A percentile compares a stretch with the other conserved stretches of the same genome.
Conservation (phyloP, 2,888 invertebrate genomes). For the Plagodis dolabraria region DNA sequence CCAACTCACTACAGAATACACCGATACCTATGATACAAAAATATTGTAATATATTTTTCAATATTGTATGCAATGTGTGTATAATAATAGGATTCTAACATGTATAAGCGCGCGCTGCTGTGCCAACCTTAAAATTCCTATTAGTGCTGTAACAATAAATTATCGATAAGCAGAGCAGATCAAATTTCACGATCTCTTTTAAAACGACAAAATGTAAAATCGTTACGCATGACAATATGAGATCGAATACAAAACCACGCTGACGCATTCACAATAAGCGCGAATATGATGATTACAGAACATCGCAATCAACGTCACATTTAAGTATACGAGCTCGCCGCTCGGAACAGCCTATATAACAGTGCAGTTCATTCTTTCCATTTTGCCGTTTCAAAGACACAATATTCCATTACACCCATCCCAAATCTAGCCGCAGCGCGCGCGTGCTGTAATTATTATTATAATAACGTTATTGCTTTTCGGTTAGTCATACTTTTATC, state of each 20-base stretch:
- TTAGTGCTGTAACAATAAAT: constrained; percentile 31
- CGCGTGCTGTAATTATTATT: constrained; percentile 66
- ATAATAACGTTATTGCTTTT: constrained; percentile 79
- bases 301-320: neutral
- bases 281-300: neutral
- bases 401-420: constrained; percentile 10
- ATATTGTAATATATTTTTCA: constrained; percentile 70
- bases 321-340: too few species aligned
- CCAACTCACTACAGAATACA: constrained; percentile 80
- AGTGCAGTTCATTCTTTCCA: constrained; percentile 4
- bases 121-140: constrained; percentile 43
- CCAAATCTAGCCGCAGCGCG: constrained; percentile 62
- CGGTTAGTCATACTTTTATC: constrained; percentile 70
- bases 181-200: constrained; percentile 12
- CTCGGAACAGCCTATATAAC: too few species aligned
- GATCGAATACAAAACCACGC: too few species aligned
- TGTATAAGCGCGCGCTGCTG: constrained; percentile 70
- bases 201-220: constrained; percentile 18
- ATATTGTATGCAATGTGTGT: constrained; percentile 75
- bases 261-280: neutral
- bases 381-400: constrained; percentile 19
- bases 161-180: constrained; percentile 19
- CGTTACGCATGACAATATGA: neutral
- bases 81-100: constrained; percentile 70
- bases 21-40: constrained; percentile 81